Conservation (phyloP, 2,888 invertebrate genomes). For the Caenorhabditis macrosperma region DNA sequence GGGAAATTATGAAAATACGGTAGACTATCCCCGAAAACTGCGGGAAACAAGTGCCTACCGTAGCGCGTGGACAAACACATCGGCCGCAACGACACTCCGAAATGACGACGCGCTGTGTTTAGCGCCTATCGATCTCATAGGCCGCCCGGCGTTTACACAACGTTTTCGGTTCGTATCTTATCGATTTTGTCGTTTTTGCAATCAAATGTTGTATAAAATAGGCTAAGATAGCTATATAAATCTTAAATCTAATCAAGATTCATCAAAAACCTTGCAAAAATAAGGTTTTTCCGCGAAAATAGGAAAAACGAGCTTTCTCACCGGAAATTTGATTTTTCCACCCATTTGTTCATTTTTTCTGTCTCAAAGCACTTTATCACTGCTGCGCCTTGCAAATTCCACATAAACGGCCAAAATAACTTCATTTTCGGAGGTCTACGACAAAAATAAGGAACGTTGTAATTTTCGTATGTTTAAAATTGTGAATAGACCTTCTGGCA, state of each 20-base stretch:
- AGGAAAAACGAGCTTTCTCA: background rate
- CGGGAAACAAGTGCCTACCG: conserved; percentile 20
- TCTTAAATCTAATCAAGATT: background rate
- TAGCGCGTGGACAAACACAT: conserved; percentile 3
- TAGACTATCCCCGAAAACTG: background rate
- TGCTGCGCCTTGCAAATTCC: too few relatives aligned
- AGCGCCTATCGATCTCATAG: conserved; percentile 13
- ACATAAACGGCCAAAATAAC: too few relatives aligned
- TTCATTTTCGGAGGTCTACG: too few relatives aligned
- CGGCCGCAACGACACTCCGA: conserved; percentile 32
- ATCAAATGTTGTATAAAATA: background rate
- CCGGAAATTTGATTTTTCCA: background rate
- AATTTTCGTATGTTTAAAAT: too few relatives aligned
- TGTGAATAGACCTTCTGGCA: too few relatives aligned
- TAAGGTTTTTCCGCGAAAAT: background rate
- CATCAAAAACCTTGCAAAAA: background rate
- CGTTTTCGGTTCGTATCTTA: background rate
- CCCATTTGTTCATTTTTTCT: background rate
- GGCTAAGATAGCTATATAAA: background rate
- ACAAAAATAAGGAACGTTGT: too few relatives aligned
- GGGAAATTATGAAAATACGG: conserved; percentile 9
- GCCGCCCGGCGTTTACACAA: conserved; percentile 32
- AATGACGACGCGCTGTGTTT: conserved; percentile 18
- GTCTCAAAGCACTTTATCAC: too few relatives aligned
- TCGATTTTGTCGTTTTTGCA: background rate